Evolutionary conservation across 2,113 vertebrate species (phyloP), one percentile per base, ranked within the genome.

Genomic region (Emydocephalus ijimae): DNA sequence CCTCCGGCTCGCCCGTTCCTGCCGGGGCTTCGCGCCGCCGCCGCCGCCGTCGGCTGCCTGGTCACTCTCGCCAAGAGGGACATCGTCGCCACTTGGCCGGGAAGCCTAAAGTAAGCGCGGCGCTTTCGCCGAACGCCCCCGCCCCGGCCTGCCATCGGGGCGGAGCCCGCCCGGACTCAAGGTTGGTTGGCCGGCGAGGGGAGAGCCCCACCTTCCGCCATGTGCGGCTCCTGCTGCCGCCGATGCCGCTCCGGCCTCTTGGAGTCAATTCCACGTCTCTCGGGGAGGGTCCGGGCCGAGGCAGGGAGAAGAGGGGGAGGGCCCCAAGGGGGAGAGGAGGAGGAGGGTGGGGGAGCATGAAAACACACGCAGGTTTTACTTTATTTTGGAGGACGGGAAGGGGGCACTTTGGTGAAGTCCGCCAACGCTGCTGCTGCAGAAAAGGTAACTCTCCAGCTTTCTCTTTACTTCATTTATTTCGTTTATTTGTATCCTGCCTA

Each of bases 101-200:
- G 24, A 43, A 86, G 23, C 90, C 90, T 48, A 59, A 87, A 91
- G 81, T 86, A 86, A 86, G 34, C 74, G 54, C 86, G 45, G 39
- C 39, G 45, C 39, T 12, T 29, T 23, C 85, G 1, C 39, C 15
- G 0, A 3, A 20, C 29, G 8, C 20, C 34, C 50, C 50, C 5
- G 50, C 24, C 11, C 48, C 86, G 23, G 23, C 24, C 7, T 18
- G 1, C 69, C 50, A 3, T 55, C 74, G 48, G 52, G 69, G 81
- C 34, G 54, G 55, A 18, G 39, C 29, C 59, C 39, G 11, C 26
- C 45, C 59, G 26, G 64, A 11, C 88, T 21, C 92, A 89, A 61
- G 88, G 69, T 57, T 92, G 92, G 88, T 92, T 92, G 92, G 92
- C 92, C 74, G 74, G 89, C 14, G 6, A 43, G 15, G 74, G 12